A percentile compares a stretch with the other conserved stretches of the same genome.
These are phyloP conservation scores for Agriopis leucophaearia DNA, from an alignment of 2,888 invertebrate species.

Conservation along the genomic window DNA sequence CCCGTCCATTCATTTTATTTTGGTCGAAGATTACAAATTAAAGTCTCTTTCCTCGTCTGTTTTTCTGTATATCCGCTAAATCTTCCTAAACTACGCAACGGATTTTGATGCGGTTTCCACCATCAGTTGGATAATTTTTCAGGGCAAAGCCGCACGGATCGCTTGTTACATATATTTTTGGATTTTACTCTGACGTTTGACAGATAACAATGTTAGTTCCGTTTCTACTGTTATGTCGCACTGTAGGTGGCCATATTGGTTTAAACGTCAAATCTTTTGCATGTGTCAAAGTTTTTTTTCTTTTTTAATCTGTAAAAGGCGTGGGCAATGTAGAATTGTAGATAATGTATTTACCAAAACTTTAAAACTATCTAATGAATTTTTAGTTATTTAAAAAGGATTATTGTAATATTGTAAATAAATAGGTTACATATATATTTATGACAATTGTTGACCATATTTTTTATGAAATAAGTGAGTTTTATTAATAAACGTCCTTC, in stretches of 20 bases:
- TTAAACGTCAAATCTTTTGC: conserved; percentile 48
- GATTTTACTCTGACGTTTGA: too few species aligned
- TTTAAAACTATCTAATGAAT: conserved; percentile 15
- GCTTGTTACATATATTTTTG: too few species aligned
- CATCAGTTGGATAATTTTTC: too few species aligned
- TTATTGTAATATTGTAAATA: conserved; percentile 39
- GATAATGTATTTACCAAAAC: conserved; percentile 23
- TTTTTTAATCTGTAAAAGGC: conserved; percentile 20
- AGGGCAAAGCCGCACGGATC: too few species aligned
- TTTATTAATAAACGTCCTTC: conserved; percentile 30
- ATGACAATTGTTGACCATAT: conserved; percentile 37
- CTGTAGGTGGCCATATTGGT: conserved; percentile 56
- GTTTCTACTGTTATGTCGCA: too few species aligned
- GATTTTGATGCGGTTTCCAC: too few species aligned
- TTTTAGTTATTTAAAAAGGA: not conserved
- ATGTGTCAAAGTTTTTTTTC: conserved; percentile 46
- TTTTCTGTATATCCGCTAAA: too few species aligned
- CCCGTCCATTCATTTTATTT: too few species aligned
- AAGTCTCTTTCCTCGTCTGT: too few species aligned
- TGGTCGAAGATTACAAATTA: too few species aligned
- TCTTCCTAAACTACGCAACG: too few species aligned
- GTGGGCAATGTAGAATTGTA: conserved; percentile 23
- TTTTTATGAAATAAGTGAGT: conserved; percentile 16
- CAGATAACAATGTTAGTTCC: too few species aligned
- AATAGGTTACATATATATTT: conserved; percentile 29